Base-by-base conservation (phyloP, 2,888 invertebrate genomes). In the Acholoe squamosa region DNA sequence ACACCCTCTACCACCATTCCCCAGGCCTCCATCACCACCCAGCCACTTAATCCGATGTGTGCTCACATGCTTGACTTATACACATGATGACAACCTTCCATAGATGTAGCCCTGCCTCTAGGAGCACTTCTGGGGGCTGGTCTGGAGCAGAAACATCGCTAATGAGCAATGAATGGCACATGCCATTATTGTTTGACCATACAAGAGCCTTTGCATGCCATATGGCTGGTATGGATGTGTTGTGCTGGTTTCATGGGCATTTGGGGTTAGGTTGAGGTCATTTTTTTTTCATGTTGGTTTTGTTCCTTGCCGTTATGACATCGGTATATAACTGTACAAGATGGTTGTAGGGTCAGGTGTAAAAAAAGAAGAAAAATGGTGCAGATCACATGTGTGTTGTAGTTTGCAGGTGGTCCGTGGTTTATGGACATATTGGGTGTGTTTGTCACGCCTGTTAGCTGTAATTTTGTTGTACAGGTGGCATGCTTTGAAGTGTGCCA, bases 41-140 rank as follows among this genome's bases (percentile, higher is more conserved):
- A 25, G n/a, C 71, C 31, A 71, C 71, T 71, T 71, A 71, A 71
- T 71, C 71, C 31, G 31, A 71, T 71, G 71, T 71, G 19, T 71
- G 16, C 71, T 71, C 71, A 71, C 71, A 71, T 71, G 71, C 71
- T 71, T 71, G 71, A 71, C 71, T 71, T 71, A 25, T 22, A 28
- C n/a, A 71, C 19, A 71, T 71, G 71, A 71, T 71, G 71, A 71
- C 71, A 71, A 71, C 28, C 25, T 25, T 71, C 71, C 31, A 71
- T n/a, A 71, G 71, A 28, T 25, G 25, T 14, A 14, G 71, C 28
- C 71, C 16, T n/a, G 14, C 28, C 71, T 71, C 71, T 16, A 7
- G 71, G 71, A 71, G 71, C 71, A 71, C 71, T 25, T 71, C 7
- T 28, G 12, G 31, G 71, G 28, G 14, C 14, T n/a, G 28, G 71